phyloP scores from a whole-genome alignment of 2,113 vertebrate species.

The Cinclus cinclus region DNA sequence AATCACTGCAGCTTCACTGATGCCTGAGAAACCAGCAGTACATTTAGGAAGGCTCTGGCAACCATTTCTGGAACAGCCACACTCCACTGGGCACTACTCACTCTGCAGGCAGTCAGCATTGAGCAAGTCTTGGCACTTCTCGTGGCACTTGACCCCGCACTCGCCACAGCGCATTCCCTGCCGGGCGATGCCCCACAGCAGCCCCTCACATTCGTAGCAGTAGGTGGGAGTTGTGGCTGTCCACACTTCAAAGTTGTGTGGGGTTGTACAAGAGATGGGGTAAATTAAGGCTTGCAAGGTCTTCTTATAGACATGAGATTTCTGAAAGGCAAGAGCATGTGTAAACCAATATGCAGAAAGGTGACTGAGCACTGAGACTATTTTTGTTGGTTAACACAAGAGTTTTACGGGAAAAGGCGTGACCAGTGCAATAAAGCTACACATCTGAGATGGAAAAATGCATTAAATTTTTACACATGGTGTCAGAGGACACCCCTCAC shows the following conservation, averaged over 20 bases:
- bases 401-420: neutral
- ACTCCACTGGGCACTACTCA: slow-evolving; percentile 72
- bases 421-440: neutral
- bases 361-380: neutral
- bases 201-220: slow-evolving; percentile 97
- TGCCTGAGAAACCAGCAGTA: neutral
- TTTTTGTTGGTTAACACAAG: neutral
- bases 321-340: slow-evolving; percentile 77
- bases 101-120: slow-evolving; percentile 97
- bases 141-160: slow-evolving; percentile 97
- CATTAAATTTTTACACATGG: neutral
- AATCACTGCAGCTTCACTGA: neutral
- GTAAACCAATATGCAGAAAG: neutral
- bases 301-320: slow-evolving; percentile 97
- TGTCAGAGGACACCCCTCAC: neutral
- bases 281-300: slow-evolving; percentile 98
- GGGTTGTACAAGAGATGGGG: slow-evolving; percentile 97
- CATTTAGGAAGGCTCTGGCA: neutral
- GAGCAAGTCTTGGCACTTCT: slow-evolving; percentile 97
- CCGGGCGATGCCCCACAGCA: slow-evolving; percentile 96
- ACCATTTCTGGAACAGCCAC: neutral
- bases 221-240: slow-evolving; percentile 96
- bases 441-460: neutral
- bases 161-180: slow-evolving; percentile 97
- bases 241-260: slow-evolving; percentile 98